Evolutionary conservation across 2,113 vertebrate genomes (phyloP).

Genomic region (Petrocephalus zakoni): DNA sequence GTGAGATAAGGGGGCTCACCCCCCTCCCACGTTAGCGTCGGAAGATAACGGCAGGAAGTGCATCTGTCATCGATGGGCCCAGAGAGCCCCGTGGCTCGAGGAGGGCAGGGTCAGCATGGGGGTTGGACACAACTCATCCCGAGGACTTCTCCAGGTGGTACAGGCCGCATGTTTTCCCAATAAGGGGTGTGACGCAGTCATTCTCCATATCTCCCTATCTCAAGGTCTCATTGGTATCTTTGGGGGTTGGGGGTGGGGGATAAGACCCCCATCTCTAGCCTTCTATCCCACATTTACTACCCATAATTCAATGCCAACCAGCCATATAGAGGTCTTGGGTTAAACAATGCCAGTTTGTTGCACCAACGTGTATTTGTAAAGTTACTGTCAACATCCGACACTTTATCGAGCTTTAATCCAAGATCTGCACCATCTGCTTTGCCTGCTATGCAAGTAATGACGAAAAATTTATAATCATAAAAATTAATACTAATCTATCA

Average conservation of each 20-base stretch:
- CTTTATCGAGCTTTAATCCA: background rate
- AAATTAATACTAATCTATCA: background rate
- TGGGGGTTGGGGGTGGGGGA: background rate
- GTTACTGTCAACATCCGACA: background rate
- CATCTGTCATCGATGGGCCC: background rate
- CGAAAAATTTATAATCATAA: background rate
- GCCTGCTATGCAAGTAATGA: background rate
- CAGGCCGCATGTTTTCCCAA: background rate
- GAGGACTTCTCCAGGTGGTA: background rate
- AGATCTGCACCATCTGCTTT: background rate
- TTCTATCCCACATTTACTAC: background rate
- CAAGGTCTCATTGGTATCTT: background rate
- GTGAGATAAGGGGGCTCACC: slow-evolving; percentile 4
- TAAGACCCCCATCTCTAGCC: background rate
- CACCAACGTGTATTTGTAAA: background rate
- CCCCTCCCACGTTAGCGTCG: background rate
- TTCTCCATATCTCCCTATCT: background rate
- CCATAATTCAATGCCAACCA: background rate
- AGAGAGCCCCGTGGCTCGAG: background rate
- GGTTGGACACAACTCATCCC: background rate
- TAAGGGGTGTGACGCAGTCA: background rate
- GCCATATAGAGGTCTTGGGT: background rate
- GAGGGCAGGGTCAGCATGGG: background rate
- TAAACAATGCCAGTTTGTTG: background rate
- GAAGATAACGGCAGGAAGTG: slow-evolving; percentile 9